phyloP scores from a whole-genome alignment of 2,797 vertebrate species.

The Streptopelia turtur region DNA sequence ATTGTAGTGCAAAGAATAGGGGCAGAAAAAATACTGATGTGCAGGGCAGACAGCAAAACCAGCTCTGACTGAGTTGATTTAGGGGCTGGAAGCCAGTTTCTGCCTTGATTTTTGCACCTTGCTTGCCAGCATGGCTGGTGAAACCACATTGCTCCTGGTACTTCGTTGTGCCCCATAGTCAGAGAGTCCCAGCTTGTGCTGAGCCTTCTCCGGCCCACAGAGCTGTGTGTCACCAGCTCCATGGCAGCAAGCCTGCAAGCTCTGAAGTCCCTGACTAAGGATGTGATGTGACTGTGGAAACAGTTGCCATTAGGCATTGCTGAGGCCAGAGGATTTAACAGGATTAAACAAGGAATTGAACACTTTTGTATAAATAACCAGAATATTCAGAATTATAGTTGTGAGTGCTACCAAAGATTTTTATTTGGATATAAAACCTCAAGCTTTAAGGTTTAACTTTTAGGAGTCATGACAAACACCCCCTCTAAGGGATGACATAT shows the following conservation, averaged over 20 bases:
- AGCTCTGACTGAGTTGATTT: background rate
- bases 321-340: constrained; percentile 19
- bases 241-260: background rate
- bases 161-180: background rate
- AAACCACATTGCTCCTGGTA: background rate
- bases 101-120: background rate
- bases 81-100: background rate
- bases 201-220: background rate
- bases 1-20: background rate
- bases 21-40: background rate
- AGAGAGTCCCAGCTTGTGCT: background rate
- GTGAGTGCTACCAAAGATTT: background rate
- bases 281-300: constrained; percentile 21
- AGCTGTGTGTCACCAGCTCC: background rate
- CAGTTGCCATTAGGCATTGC: background rate
- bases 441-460: background rate
- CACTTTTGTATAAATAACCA: background rate
- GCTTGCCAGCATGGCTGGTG: background rate
- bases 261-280: background rate
- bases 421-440: background rate
- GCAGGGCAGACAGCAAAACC: background rate
- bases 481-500: background rate
- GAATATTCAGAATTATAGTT: constrained; percentile 16
- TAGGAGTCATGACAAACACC: background rate
- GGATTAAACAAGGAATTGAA: constrained; percentile 20